These are phyloP conservation scores for Myzus persicae DNA, from an alignment of 1,140 invertebrate species.

Conservation along the genomic window DNA sequence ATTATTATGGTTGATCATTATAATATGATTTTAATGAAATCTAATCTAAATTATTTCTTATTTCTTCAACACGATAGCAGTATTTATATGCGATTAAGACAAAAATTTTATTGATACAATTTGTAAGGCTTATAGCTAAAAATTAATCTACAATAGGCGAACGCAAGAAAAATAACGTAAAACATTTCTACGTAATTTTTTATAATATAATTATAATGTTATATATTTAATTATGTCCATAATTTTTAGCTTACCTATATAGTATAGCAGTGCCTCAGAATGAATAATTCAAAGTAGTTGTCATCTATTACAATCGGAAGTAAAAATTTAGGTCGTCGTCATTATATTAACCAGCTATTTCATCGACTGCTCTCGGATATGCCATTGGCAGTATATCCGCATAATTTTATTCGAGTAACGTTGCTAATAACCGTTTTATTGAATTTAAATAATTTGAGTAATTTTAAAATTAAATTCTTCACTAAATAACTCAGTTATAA, in stretches of 20 bases:
- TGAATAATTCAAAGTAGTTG: background rate
- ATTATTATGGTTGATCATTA: background rate
- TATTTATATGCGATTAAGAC: background rate
- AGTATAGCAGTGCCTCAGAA: background rate
- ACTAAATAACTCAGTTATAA: background rate
- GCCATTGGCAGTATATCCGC: background rate
- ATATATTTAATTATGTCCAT: background rate
- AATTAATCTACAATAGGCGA: background rate
- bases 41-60: background rate
- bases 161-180: background rate
- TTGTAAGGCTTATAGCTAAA: background rate
- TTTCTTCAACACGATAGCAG: background rate
- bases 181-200: background rate
- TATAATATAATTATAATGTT: background rate
- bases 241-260: background rate
- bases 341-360: background rate
- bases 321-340: background rate
- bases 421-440: background rate
- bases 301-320: background rate
- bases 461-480: slow-evolving; percentile 19
- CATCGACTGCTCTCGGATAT: background rate
- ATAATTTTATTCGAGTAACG: background rate
- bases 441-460: background rate
- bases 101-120: background rate
- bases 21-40: background rate